These are phyloP conservation scores for Chelonoidis abingdonii DNA, from an alignment of 2,113 vertebrate species.

Conservation along the genomic window DNA sequence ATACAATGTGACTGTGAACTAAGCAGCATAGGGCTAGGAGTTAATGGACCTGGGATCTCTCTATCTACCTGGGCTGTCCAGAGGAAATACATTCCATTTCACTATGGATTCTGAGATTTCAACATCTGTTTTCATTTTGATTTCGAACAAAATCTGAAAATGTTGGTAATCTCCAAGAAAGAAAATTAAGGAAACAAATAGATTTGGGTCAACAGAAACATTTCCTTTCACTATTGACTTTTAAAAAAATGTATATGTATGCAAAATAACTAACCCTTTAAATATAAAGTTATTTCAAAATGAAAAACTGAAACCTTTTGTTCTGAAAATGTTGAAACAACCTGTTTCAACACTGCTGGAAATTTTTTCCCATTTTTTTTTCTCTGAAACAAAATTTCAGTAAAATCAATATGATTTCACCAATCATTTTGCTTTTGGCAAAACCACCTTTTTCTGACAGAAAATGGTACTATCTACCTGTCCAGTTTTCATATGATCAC, in stretches of 20 bases:
- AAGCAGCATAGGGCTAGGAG: neutral
- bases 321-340: neutral
- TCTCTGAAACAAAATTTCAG: neutral
- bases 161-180: neutral
- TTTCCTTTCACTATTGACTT: neutral
- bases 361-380: neutral
- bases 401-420: neutral
- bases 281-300: neutral
- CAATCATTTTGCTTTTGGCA: neutral
- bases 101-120: neutral
- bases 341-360: neutral
- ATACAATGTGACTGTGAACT: neutral
- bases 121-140: neutral
- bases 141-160: neutral
- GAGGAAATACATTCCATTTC: neutral
- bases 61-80: neutral
- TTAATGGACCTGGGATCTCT: neutral
- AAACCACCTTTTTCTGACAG: neutral
- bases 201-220: neutral
- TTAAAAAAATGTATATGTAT: too few species aligned
- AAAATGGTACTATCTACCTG: neutral
- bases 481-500: neutral
- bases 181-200: neutral
- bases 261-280: neutral
- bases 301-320: neutral